phyloP scores from a whole-genome alignment of 1,140 invertebrate species.

The Cardiocondyla obscurior region DNA sequence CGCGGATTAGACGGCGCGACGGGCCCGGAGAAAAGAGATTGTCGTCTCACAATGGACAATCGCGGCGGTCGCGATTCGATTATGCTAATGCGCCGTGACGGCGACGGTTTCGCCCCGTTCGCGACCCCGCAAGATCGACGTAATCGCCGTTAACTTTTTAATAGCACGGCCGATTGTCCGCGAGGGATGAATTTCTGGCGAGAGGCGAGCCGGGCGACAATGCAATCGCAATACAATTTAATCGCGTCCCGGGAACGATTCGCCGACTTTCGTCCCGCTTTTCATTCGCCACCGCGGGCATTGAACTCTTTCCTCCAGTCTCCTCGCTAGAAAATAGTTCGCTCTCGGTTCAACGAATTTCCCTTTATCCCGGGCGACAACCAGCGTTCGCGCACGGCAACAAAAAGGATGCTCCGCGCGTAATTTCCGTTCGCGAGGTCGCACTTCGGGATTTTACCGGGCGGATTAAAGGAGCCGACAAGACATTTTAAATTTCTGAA shows the following conservation, averaged over 20 bases:
- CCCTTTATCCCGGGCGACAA: slow-evolving; percentile 22
- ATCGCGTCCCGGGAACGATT: slow-evolving; percentile 40
- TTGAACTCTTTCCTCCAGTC: neutral
- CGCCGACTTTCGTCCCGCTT: neutral
- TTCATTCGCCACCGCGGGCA: neutral
- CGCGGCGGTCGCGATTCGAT: slow-evolving; percentile 59
- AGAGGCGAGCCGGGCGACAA: neutral
- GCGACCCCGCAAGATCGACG: slow-evolving; percentile 44
- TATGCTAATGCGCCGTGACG: slow-evolving; percentile 66
- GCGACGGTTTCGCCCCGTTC: slow-evolving; percentile 11
- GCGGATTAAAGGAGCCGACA: slow-evolving; percentile 25
- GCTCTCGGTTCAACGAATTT: slow-evolving; percentile 19
- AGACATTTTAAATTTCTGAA: neutral
- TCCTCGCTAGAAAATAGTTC: slow-evolving; percentile 24
- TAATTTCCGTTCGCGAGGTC: slow-evolving; percentile 58
- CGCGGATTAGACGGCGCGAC: neutral
- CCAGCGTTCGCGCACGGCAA: slow-evolving; percentile 22
- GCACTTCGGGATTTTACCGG: slow-evolving; percentile 33
- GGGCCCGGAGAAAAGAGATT: neutral
- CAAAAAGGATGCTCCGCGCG: slow-evolving; percentile 40
- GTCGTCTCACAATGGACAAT: slow-evolving; percentile 58
- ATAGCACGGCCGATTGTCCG: slow-evolving; percentile 60
- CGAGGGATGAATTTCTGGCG: neutral
- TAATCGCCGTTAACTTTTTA: slow-evolving; percentile 67
- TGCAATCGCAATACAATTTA: slow-evolving; percentile 55